phyloP scores from a whole-genome alignment of 2,888 invertebrate species.

The Cantharis lateralis region DNA sequence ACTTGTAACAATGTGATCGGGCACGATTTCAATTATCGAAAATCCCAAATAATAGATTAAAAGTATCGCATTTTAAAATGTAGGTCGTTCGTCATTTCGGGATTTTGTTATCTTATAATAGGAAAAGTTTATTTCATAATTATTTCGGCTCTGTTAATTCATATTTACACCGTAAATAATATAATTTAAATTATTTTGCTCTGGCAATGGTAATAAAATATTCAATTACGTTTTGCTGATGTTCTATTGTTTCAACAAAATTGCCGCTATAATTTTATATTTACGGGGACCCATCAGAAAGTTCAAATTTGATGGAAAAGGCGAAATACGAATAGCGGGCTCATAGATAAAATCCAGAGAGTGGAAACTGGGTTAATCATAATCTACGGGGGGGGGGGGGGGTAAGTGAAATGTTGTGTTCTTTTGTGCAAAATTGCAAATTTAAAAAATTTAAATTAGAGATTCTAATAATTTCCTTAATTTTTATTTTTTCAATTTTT shows the following conservation, averaged over 20 bases:
- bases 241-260: neutral
- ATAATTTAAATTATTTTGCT: neutral
- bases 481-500: neutral
- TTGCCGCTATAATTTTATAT: neutral
- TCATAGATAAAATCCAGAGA: too few species aligned
- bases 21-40: neutral
- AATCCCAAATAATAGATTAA: neutral
- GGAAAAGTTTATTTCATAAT: neutral
- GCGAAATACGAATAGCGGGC: too few species aligned
- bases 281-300: neutral
- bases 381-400: too few species aligned
- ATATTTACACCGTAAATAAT: neutral
- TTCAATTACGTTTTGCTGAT: neutral
- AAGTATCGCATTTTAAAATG: neutral
- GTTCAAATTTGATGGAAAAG: too few species aligned
- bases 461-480: neutral
- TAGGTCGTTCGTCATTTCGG: neutral
- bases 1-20: neutral
- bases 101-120: neutral
- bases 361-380: too few species aligned
- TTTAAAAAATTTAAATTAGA: neutral
- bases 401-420: too few species aligned
- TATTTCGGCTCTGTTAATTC: neutral
- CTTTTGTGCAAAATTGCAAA: too few species aligned
- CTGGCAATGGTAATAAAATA: neutral